phyloP scores from a whole-genome alignment of 2,113 vertebrate species.

The Heterotilapia buettikoferi region DNA sequence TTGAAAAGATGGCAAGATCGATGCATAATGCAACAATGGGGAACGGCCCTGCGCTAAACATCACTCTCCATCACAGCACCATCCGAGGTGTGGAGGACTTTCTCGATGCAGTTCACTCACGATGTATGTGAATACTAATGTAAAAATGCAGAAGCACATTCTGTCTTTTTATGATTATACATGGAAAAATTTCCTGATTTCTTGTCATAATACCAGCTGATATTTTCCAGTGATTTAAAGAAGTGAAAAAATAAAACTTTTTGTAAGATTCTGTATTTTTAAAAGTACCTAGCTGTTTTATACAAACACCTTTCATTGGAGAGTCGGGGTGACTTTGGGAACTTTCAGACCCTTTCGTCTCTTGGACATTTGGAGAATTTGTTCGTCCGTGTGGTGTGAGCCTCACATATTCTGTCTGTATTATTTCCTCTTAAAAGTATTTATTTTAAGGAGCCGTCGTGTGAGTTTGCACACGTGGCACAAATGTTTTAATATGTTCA shows the following conservation, averaged over 20 bases:
- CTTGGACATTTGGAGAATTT: slow-evolving; percentile 59
- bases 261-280: slow-evolving; percentile 80
- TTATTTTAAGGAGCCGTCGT: slow-evolving; percentile 73
- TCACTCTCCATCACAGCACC: slow-evolving; percentile 21
- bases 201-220: slow-evolving; percentile 75
- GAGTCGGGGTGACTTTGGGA: slow-evolving; percentile 60
- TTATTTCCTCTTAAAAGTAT: slow-evolving; percentile 76
- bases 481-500: slow-evolving; percentile 72
- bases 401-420: slow-evolving; percentile 72
- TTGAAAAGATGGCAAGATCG: background rate
- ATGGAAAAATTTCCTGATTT: slow-evolving; percentile 58
- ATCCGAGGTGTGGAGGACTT: slow-evolving; percentile 28
- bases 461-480: slow-evolving; percentile 57
- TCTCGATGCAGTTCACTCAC: slow-evolving; percentile 40
- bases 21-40: background rate
- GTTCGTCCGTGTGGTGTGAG: slow-evolving; percentile 65
- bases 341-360: slow-evolving; percentile 55
- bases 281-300: slow-evolving; percentile 72
- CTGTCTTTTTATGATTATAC: slow-evolving; percentile 65
- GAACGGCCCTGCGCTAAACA: slow-evolving; percentile 28
- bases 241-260: slow-evolving; percentile 57
- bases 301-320: slow-evolving; percentile 66
- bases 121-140: slow-evolving; percentile 70
- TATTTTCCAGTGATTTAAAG: slow-evolving; percentile 76
- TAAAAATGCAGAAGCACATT: slow-evolving; percentile 75